phyloP scores from a whole-genome alignment of 2,113 vertebrate species.

The Pedetes capensis region DNA sequence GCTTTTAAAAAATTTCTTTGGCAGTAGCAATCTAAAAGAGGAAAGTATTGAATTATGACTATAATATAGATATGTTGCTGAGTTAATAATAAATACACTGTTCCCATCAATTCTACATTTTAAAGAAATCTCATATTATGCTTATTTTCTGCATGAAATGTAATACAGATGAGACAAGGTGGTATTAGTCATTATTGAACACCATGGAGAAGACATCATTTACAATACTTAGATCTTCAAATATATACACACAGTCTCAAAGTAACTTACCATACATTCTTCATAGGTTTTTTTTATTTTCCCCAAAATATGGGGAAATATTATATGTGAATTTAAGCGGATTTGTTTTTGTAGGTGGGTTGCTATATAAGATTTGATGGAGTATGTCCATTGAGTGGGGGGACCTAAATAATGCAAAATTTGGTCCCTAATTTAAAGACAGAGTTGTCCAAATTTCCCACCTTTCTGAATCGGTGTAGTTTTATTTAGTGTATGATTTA shows the following conservation, averaged over 20 bases:
- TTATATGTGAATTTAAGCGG: slow-evolving; percentile 3
- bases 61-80: background rate
- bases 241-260: background rate
- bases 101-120: background rate
- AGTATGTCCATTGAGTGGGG: slow-evolving; percentile 36
- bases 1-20: slow-evolving; percentile 43
- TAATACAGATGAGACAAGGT: background rate
- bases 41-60: slow-evolving; percentile 3
- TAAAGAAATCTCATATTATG: background rate
- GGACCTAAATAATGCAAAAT: no score
- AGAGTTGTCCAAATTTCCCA: background rate
- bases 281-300: slow-evolving; percentile 11
- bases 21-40: slow-evolving; percentile 9
- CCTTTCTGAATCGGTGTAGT: slow-evolving; percentile 42
- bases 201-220: background rate
- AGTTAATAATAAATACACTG: slow-evolving; percentile 27
- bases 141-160: slow-evolving; percentile 9
- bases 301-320: background rate
- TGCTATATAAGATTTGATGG: slow-evolving; percentile 31
- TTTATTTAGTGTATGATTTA: slow-evolving; percentile 56
- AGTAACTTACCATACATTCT: background rate
- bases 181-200: background rate
- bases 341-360: slow-evolving; percentile 39
- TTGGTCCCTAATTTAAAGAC: slow-evolving; percentile 43
- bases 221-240: background rate